A percentile compares a stretch with the other conserved stretches of the same genome.
phyloP scores from a whole-genome alignment of 2,888 invertebrate species.

The Argyresthia goedartella region DNA sequence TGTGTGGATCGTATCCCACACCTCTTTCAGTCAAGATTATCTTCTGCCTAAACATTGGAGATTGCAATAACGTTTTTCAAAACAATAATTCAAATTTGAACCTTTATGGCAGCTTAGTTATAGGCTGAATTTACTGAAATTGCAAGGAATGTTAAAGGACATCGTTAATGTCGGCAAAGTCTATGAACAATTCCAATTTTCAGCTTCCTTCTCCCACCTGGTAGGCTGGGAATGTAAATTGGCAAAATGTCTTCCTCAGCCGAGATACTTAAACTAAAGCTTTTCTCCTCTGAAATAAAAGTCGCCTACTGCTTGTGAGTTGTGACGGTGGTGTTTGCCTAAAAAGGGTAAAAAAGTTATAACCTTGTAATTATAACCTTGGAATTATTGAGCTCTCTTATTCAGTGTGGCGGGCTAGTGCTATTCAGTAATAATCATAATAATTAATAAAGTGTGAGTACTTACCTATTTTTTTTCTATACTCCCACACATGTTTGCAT shows the following conservation, averaged over 20 bases:
- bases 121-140: too few relatives aligned
- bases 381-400: neutral
- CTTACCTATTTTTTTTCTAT: too few relatives aligned
- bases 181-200: constrained; percentile 40
- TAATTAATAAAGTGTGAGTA: too few relatives aligned
- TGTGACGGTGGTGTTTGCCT: neutral
- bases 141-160: too few relatives aligned
- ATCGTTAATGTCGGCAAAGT: constrained; percentile 11
- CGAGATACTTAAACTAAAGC: neutral
- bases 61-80: too few relatives aligned
- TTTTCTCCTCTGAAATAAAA: neutral
- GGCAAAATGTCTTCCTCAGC: neutral
- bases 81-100: too few relatives aligned
- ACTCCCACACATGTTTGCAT: too few relatives aligned
- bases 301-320: neutral
- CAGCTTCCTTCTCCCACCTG: neutral
- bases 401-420: neutral
- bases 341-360: neutral
- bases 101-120: too few relatives aligned
- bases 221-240: too few relatives aligned
- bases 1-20: too few relatives aligned
- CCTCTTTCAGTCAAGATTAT: too few relatives aligned
- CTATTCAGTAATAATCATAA: neutral
- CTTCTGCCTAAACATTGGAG: too few relatives aligned
- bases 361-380: neutral